Evolutionary conservation across 35 echinoderm and acorn worm genomes (phyloP), one percentile per base, ranked within the genome.

Genomic region (Nesometra sesokonis): DNA sequence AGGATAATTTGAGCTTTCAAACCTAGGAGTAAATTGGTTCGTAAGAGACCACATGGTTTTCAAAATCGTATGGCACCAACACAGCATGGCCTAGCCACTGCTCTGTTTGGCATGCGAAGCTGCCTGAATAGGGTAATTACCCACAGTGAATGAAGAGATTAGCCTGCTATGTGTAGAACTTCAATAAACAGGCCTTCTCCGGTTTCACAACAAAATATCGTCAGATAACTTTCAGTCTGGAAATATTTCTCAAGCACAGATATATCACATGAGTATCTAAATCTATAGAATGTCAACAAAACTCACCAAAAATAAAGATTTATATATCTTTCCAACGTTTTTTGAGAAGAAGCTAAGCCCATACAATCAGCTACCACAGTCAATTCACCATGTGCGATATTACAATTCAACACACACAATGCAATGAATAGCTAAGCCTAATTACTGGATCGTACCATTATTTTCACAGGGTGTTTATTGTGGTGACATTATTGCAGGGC

Each of bases 291-390:
- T 43, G 21, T 67, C 21, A 11, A 67, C 23, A 67, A 27, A 67
- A 67, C 52, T 67, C 52, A 67, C 52, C 52, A 67, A 67, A 67
- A 67, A 67, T 67, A 67, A 67, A 67, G 52, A 67, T 67, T 67
- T 19, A 67, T 67, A 67, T 67, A 67, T 27, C 9, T 67, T 67
- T 67, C 52, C 52, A 67, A 67, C 21, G 52, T 19, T 67, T 67
- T 43, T 67, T 27, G 23, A 67, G 52, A 67, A 27, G 52, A 67
- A 67, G 0, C 0, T 27, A 67, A 19, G 23, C 52, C 9, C 23
- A 67, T 19, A 67, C 52, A 17, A 9, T 67, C 52, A 11, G 9
- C 52, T 67, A 67, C 23, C 23, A 67, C 52, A 67, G 52, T n/a
- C 52, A 67, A 67, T 11, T 67, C 2, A 67, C 52, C 52, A 67